These are phyloP conservation scores for Papilio machaon DNA, from an alignment of 1,140 invertebrate species.

Conservation along the genomic window DNA sequence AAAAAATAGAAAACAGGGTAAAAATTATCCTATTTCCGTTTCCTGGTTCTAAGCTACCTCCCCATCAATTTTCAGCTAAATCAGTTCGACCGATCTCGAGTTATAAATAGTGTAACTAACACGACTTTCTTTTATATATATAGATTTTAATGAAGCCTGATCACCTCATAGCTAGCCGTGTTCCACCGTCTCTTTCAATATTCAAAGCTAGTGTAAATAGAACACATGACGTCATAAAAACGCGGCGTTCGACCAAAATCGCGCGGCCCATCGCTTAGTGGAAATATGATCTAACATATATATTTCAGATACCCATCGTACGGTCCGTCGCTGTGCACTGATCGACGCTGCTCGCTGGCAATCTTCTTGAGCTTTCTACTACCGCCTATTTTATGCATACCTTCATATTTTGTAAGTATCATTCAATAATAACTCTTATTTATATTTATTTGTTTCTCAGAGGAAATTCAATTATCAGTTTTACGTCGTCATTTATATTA, in stretches of 20 bases:
- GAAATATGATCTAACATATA: constrained; percentile 1
- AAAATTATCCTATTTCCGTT: too few species aligned
- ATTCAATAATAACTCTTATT: neutral
- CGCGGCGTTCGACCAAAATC: neutral
- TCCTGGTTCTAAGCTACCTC: too few species aligned
- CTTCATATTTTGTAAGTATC: constrained; percentile 87
- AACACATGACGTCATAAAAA: neutral
- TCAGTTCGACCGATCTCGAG: too few species aligned
- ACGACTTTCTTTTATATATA: too few species aligned
- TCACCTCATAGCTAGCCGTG: too few species aligned
- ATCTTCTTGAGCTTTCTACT: constrained; percentile 88
- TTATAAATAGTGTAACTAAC: too few species aligned
- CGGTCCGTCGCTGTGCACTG: constrained; percentile 84
- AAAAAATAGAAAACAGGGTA: too few species aligned
- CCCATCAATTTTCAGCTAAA: too few species aligned
- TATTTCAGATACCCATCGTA: constrained; percentile 72
- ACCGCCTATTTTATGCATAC: constrained; percentile 90
- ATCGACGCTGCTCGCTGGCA: constrained; percentile 87
- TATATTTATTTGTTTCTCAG: neutral
- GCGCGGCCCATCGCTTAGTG: neutral
- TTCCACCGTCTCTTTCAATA: neutral
- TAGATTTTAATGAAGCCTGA: too few species aligned
- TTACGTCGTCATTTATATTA: too few species aligned
- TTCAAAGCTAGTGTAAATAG: neutral
- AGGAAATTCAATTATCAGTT: neutral